Evolutionary conservation across 1,140 invertebrate species (phyloP), one percentile per base, ranked within the genome.

Genomic region (Geopemphigus sp.): DNA sequence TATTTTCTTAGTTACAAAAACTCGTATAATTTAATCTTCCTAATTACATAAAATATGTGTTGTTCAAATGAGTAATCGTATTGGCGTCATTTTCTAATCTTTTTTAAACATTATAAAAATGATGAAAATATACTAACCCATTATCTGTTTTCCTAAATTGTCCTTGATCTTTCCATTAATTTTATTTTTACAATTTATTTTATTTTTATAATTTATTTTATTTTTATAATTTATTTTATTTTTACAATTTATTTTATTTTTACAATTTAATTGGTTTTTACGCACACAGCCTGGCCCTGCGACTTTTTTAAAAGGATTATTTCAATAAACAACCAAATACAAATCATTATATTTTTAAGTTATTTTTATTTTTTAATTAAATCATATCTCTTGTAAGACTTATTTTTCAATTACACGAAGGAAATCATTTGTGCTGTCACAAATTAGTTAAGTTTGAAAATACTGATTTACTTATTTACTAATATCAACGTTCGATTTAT

Each of bases 261-360:
- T 83, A 50, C 14, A 57, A 72, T 56, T 81, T 74, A 53, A 68
- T 72, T 81, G 17, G 56, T 81, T 82, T 63, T 66, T 54, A 50
- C 72, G 80, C 68, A 63, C 82, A 83, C 82, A 84, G 83, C 83
- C 84, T 83, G 85, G 85, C 66, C 84, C 85, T 59, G 85, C 84
- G 81, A 84, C 85, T 82, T 86, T 86, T 83, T 85, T 85, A 81
- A 85, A 85, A 83, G 86, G 84, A 83, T 84, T 86, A 82, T 86
- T 86, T 83, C 85, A 84, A 83, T 83, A 82, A 80, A 45, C 10
- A 50, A 54, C 17, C 19, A 54, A 50, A 66, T 59, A 59, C 70
- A 73, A 73, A 76, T 59, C 10, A 59, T 78, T 78, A 78, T 78
- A 63, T 61, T 61, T 76, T 72, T 72, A 53, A 54, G 29, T 72